Evolutionary conservation across 2,888 invertebrate species (phyloP), one percentile per base, ranked within the genome.

Genomic region (Tortricodes alternella): DNA sequence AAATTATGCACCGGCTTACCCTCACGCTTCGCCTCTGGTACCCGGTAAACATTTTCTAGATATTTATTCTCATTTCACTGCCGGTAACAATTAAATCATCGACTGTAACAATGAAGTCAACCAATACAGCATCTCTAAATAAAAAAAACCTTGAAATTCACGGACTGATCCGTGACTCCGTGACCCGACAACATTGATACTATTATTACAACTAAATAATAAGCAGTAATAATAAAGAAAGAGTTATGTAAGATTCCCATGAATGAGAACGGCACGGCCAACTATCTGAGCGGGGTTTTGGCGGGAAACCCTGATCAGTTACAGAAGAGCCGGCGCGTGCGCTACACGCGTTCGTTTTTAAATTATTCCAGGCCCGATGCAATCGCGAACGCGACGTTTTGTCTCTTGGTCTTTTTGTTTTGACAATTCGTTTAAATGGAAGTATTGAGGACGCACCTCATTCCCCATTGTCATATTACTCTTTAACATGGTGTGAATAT

Each of bases 401-500:
- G 83, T 88, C 85, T 83, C 80, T 80, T 80, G 81, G 75, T 77
- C 80, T 79, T 79, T 73, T 78, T 78, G 76, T 84, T 74, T 74
- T 75, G 72, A 74, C 70, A 74, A 77, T 76, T 78, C 72, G 71
- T 79, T 78, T 83, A 78, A 82, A 85, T 87, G 86, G 81, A 83
- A 85, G 79, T 83, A 88, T 86, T 85, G 89, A 83, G 88, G 85
- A 70, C 88, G 83, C 80, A 78, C 74, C 85, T 86, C 83, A 80
- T 86, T 87, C 78, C 70, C 80, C 69, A 74, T 88, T 87, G 85
- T 83, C 75, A 62, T 66, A 60, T 84, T 80, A 82, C 81, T 81
- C 65, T 83, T 73, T 85, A 82, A 85, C 77, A 83, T 78, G 78
- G 80, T 84, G 89, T 87, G 85, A 87, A 84, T 76, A 84, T 83